These are phyloP conservation scores for Musca vetustissima DNA, from an alignment of 1,140 invertebrate genomes.

Conservation along the genomic window DNA sequence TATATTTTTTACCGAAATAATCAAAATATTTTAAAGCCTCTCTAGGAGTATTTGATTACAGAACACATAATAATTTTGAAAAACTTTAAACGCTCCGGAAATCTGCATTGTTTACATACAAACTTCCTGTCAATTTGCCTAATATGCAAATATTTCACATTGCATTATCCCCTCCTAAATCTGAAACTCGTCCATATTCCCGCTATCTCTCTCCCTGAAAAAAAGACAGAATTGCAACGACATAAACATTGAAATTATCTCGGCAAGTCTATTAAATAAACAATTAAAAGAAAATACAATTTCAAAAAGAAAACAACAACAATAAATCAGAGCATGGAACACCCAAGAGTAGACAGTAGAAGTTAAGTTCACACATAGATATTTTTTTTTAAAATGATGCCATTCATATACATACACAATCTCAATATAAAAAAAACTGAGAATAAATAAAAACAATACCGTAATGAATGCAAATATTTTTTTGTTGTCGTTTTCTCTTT, in stretches of 20 bases:
- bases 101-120: not conserved
- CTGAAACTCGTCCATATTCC: not conserved
- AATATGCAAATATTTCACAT: not conserved
- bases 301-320: too few relatives aligned
- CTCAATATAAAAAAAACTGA: not conserved
- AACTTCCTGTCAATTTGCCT: not conserved
- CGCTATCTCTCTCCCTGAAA: not conserved
- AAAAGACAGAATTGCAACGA: not conserved
- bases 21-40: too few relatives aligned
- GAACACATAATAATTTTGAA: too few relatives aligned
- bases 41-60: too few relatives aligned
- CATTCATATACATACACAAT: not conserved
- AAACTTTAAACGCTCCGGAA: too few relatives aligned
- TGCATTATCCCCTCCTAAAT: not conserved
- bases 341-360: not conserved
- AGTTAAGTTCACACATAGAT: not conserved
- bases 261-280: conserved; percentile 3
- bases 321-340: not conserved
- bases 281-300: conserved; percentile 3
- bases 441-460: too few relatives aligned
- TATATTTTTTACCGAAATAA: too few relatives aligned
- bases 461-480: too few relatives aligned
- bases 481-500: too few relatives aligned
- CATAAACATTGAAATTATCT: conserved; percentile 17
- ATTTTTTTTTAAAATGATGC: not conserved